phyloP scores from a whole-genome alignment of 2,113 vertebrate genomes.

The Rhabdomys dilectus region DNA sequence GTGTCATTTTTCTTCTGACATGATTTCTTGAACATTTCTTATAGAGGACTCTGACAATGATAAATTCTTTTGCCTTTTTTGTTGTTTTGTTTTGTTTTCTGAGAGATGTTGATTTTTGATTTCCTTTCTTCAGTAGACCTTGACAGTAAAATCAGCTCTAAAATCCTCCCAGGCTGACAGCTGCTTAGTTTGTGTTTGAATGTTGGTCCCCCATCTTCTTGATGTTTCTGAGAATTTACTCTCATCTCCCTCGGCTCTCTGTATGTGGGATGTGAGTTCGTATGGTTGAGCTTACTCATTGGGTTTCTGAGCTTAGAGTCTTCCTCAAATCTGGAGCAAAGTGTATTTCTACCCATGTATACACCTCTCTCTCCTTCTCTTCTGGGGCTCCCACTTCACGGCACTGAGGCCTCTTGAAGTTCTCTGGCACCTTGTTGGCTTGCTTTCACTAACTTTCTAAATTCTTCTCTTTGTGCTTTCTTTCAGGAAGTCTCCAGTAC shows the following conservation, averaged over 20 bases:
- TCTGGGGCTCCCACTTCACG: not conserved
- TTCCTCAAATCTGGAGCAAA: not conserved
- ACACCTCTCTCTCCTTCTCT: not conserved
- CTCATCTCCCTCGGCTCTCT: no score
- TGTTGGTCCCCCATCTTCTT: rapidly evolving
- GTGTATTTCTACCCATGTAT: no score
- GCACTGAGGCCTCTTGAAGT: no score
- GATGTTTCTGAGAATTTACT: not conserved
- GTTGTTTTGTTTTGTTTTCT: not conserved
- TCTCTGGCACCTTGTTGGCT: not conserved
- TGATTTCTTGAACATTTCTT: not conserved
- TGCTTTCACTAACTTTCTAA: not conserved
- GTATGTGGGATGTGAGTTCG: rapidly evolving
- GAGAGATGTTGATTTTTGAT: not conserved
- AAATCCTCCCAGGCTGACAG: not conserved
- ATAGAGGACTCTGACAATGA: rapidly evolving
- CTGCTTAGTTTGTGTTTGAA: not conserved
- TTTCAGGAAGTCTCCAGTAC: not conserved
- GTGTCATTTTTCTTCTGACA: not conserved
- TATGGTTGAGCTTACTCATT: not conserved
- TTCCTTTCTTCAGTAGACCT: not conserved
- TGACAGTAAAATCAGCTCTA: no score
- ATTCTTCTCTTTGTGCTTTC: not conserved
- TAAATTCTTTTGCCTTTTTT: not conserved
- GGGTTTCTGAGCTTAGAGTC: not conserved